Base-by-base conservation (phyloP, 2,888 invertebrate species). In the Sialis lutaria region DNA sequence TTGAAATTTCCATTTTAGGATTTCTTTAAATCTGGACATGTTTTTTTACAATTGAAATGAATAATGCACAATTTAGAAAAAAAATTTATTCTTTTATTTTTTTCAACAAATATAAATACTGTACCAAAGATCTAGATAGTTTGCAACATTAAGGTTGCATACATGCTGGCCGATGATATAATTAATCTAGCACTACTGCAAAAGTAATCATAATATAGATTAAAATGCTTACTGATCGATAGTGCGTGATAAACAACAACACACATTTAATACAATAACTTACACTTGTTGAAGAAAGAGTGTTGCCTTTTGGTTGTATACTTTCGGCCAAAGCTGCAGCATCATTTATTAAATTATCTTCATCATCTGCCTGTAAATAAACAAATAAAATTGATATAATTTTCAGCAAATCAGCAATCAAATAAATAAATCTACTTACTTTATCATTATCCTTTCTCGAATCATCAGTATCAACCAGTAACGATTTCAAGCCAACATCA, bases 231-330 rank as follows among this genome's bases (percentile, higher is more conserved):
- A 22, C 22, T 22, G 22, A 22, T 22, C 22, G 22, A 22, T 22
- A 22, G 22, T 22, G 22, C 22, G 22, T 4, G 4, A 22, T 22
- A 22, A 22, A 22, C 22, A 43, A 35, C 32, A 32, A 35, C 6
- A 44, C 12, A 40, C 12, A 42, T 30, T 12, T 13, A 9, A 43
- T 4, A 47, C 8, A 30, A 45, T 48, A 41, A 65, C 72, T 67
- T 62, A 83, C 83, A 67, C 83, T 83, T 46, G 96, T 91, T 48
- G 93, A 92, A 55, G 91, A 88, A 54, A 97, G 71, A 22, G 97
- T 98, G 61, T 92, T 93, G 61, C 97, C 97, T 63, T 92, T 97
- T 3, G 97, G 97, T 67, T 97, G 96, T 62, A 98, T 84, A 66
- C 91, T 86, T 64, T 93, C 88, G 42, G 97, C 97, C 56, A 93